Evolutionary conservation across 2,113 vertebrate species (phyloP), one percentile per base, ranked within the genome.

Genomic region (Eurypyga helias): DNA sequence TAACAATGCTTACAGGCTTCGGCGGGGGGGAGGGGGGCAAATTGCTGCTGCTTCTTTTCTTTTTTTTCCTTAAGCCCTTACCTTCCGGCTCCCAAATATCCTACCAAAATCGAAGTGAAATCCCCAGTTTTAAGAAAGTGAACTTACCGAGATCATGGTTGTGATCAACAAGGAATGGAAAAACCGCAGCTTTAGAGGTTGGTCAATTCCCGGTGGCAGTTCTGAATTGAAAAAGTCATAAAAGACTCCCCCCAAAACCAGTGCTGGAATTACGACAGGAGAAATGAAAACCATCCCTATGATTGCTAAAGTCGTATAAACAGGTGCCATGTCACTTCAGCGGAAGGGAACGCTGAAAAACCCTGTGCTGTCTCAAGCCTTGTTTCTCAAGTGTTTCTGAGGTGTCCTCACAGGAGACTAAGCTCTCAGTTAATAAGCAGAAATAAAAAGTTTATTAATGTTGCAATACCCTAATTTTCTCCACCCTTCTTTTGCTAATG

Each of bases 381-480:
- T n/a, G 41, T 70, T 83, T 89, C 41, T 43, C 57, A 43, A 38
- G 66, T n/a, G 71, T 24, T 57, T 90, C 70, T 24, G 45, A 88
- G 58, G 36, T 77, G 62, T 51, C 72, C 75, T 76, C 69, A 79
- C 17, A 7, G 57, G 17, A 84, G 18, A 82, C 48, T 92, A 33
- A 86, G 33, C 21, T 33, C 43, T 46, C 23, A 4, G 20, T 49
- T 67, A 76, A 64, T 66, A 52, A 55, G 55, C 86, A 95, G 93
- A 95, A 86, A 93, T 92, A 69, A 85, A 58, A 73, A 64, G 55
- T 89, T 82, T 66, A 90, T 95, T 90, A 92, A 83, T 96, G 93
- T 95, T 95, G 96, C 96, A 96, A 97, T 89, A 71, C 69, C 65
- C 31, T 78, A 76, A 81, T 94, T 75, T 83, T 90, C 95, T 95